Conservation (phyloP, 2,113 vertebrate species). For the Paraplagusia blochii region DNA sequence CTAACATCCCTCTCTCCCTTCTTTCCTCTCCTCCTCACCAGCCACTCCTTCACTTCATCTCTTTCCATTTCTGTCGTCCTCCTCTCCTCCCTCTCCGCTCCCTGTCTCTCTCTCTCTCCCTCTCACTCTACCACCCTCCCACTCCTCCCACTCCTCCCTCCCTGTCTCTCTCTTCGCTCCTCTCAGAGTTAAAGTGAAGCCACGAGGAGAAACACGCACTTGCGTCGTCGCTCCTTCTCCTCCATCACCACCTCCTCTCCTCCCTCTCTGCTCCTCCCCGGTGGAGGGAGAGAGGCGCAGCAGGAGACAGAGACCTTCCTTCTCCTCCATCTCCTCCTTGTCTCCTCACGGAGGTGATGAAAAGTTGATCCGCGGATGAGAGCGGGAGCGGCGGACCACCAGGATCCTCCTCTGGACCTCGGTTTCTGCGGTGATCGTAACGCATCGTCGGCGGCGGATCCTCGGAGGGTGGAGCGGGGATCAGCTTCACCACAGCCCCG, state of each 20-base stretch:
- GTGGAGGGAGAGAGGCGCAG: constrained; percentile 30
- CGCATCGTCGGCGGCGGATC: too few species aligned
- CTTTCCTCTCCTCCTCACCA: too few species aligned
- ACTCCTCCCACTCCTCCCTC: background rate
- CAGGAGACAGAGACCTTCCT: constrained; percentile 21
- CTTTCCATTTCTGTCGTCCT: background rate
- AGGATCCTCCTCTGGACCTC: too few species aligned
- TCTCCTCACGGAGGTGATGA: constrained; percentile 19
- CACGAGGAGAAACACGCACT: constrained; percentile 15
- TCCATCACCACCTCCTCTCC: constrained; percentile 1
- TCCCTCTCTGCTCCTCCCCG: constrained; percentile 1
- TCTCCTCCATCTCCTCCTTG: constrained; percentile 1
- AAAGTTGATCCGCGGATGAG: constrained; percentile 53
- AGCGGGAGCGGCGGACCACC: too few species aligned
- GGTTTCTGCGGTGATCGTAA: too few species aligned
- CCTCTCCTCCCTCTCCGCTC: background rate
- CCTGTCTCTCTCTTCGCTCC: background rate
- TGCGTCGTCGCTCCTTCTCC: background rate
- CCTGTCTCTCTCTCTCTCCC: background rate
- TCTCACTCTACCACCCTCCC: constrained; percentile 5
- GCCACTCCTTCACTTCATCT: background rate
- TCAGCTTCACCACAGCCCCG: too few species aligned
- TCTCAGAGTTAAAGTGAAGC: constrained; percentile 7
- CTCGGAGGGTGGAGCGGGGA: too few species aligned
- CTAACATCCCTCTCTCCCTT: too few species aligned